These are phyloP conservation scores for Synchiropus splendidus DNA, from an alignment of 2,113 vertebrate species.

Conservation along the genomic window DNA sequence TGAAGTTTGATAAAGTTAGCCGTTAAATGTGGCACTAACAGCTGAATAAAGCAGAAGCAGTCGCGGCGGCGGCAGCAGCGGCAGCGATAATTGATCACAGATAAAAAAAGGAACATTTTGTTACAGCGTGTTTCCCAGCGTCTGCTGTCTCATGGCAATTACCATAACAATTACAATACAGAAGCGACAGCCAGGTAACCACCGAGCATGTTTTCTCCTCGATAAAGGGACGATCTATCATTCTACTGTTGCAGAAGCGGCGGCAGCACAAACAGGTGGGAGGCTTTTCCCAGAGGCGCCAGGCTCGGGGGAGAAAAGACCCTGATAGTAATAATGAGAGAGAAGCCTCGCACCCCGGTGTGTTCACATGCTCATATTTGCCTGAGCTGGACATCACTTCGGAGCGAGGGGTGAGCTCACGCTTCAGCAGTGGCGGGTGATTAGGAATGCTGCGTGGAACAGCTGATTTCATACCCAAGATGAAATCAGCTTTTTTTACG, in stretches of 20 bases:
- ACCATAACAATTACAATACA: too few relatives aligned
- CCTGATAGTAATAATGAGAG: constrained; percentile 16
- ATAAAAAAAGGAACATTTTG: too few relatives aligned
- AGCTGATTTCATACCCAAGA: constrained; percentile 26
- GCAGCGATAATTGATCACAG: too few relatives aligned
- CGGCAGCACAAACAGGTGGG: constrained; percentile 26
- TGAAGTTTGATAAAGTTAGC: too few relatives aligned
- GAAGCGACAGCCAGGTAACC: constrained; percentile 8
- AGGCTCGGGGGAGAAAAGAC: constrained; percentile 11
- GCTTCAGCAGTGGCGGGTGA: constrained; percentile 8
- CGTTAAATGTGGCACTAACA: too few relatives aligned
- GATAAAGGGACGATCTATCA: constrained; percentile 37
- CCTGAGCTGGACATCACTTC: constrained; percentile 1
- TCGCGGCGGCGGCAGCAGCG: too few relatives aligned
- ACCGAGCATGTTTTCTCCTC: constrained; percentile 14
- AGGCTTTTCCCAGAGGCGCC: constrained; percentile 26
- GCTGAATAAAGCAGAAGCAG: too few relatives aligned
- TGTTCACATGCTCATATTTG: constrained; percentile 30
- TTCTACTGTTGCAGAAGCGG: constrained; percentile 17
- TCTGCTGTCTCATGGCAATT: too few relatives aligned
- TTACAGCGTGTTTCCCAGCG: too few relatives aligned
- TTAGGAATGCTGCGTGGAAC: constrained; percentile 28
- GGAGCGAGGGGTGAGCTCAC: too few relatives aligned
- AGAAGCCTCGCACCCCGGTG: constrained; percentile 9
- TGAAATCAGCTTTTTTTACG: constrained; percentile 31